Percentiles rank a stretch among this genome's conserved stretches.
These are phyloP conservation scores for Drosophila seguyi DNA, from an alignment of 1,140 invertebrate species.

Conservation along the genomic window DNA sequence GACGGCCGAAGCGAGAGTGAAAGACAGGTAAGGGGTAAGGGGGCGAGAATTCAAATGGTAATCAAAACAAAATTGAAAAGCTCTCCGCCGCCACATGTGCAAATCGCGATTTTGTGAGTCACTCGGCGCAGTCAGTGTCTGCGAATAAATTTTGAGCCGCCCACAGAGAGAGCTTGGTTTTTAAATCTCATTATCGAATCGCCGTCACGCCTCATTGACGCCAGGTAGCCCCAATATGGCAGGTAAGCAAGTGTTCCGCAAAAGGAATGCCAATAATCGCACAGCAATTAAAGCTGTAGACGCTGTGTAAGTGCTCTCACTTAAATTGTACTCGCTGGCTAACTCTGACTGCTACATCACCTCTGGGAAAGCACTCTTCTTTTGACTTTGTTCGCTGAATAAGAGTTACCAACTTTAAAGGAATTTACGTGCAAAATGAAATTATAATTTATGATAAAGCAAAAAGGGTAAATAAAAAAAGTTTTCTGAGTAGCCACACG, in stretches of 20 bases:
- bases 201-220: constrained; percentile 58
- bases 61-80: constrained; percentile 65
- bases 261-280: constrained; percentile 20
- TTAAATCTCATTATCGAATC: constrained; percentile 44
- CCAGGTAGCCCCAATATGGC: constrained; percentile 36
- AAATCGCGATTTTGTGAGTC: constrained; percentile 32
- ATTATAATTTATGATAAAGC: too few relatives aligned
- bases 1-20: constrained; percentile 3
- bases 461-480: too few relatives aligned
- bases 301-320: constrained; percentile 8
- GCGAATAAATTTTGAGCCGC: constrained; percentile 32
- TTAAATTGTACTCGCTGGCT: not conserved
- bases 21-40: not conserved
- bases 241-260: constrained; percentile 29
- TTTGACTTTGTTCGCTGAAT: not conserved
- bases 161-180: constrained; percentile 28
- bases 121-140: constrained; percentile 16
- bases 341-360: constrained; percentile 43
- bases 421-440: not conserved
- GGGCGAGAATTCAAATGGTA: constrained; percentile 40
- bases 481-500: too few relatives aligned
- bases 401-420: not conserved
- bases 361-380: constrained; percentile 20
- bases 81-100: constrained; percentile 36
- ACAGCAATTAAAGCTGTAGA: constrained; percentile 3